Evolutionary conservation across 2,888 invertebrate species (phyloP), one percentile per base, ranked within the genome.

Genomic region (Icerya purchasi): DNA sequence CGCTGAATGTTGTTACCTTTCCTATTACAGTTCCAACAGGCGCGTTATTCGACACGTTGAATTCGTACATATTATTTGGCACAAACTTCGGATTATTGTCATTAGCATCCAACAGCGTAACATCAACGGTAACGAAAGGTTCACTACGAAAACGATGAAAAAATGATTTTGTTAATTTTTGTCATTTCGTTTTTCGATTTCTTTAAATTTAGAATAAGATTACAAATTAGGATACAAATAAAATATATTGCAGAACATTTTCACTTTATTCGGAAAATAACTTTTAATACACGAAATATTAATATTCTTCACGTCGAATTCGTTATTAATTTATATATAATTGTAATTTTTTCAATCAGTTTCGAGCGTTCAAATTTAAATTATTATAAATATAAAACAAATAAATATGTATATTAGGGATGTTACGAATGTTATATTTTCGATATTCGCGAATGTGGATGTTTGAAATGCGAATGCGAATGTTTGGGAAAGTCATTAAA

Each of bases 41-140:
- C 0, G 81, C 79, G 61, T 84, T 81, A 0, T 80, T 79, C 0
- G 72, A 69, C 0, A 86, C 78, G 56, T 76, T 74, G 67, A 90
- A 86, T 67, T 86, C 84, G 66, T 89, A 90, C 3, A 89, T 74
- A 70, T 89, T 89, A 60, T 81, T 84, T 2, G 87, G 85, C 22
- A 86, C 77, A 68, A 91, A 92, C 23, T 81, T 80, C 0, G 93
- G 92, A 66, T 86, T 86, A 67, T 92, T 91, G 69, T 93, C 92
- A 69, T 93, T 93, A 19, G 91, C 86, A 69, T 93, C 92, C 0
- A 86, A 74, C 23, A 92, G 71, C 0, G 84, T 83, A 1, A 92
- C 84, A 72, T 87, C 86, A 0, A 90, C 84, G 51, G 78, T 78
- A 0, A 87, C 88, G 22, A 75, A 76, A 53, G 78, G 77, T 50